phyloP scores from a whole-genome alignment of 2,888 invertebrate species.

The Dilophus febrilis region DNA sequence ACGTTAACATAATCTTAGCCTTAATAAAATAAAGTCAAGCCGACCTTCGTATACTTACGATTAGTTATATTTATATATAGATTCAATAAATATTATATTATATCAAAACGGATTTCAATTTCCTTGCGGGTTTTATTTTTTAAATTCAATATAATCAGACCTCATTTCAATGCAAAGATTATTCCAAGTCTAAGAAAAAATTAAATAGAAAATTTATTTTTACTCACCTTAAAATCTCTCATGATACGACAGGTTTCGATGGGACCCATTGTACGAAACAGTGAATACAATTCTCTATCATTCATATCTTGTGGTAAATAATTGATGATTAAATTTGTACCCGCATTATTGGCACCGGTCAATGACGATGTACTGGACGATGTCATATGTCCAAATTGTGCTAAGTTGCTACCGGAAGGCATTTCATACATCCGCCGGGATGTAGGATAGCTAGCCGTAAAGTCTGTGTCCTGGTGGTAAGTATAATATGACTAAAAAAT shows the following conservation, averaged over 20 bases:
- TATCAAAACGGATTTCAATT: no score
- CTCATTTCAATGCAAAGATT: no score
- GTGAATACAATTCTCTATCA: slow-evolving; percentile 73
- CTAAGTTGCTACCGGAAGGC: slow-evolving; percentile 22
- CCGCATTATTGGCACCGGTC: slow-evolving; percentile 22
- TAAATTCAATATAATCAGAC: no score
- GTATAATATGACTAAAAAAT: no score
- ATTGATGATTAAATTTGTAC: slow-evolving; percentile 85
- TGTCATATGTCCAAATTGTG: slow-evolving; percentile 22
- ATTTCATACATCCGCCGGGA: slow-evolving; percentile 29
- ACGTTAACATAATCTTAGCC: no score
- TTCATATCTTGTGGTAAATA: slow-evolving; percentile 88
- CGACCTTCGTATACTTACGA: no score
- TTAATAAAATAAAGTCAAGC: no score
- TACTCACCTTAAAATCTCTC: slow-evolving; percentile 65
- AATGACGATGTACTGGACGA: slow-evolving; percentile 22
- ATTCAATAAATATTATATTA: no score
- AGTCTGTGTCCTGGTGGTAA: slow-evolving; percentile 30
- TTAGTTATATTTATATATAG: no score
- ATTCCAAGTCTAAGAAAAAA: no score
- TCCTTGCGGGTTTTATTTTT: no score
- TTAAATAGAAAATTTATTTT: neutral
- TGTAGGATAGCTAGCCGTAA: slow-evolving; percentile 28
- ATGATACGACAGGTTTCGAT: slow-evolving; percentile 82
- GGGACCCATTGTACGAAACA: slow-evolving; percentile 77